A percentile compares a stretch with the other conserved stretches of the same genome.
These are phyloP conservation scores for Oryzias javanicus DNA, from an alignment of 2,113 vertebrate genomes.

Conservation along the genomic window DNA sequence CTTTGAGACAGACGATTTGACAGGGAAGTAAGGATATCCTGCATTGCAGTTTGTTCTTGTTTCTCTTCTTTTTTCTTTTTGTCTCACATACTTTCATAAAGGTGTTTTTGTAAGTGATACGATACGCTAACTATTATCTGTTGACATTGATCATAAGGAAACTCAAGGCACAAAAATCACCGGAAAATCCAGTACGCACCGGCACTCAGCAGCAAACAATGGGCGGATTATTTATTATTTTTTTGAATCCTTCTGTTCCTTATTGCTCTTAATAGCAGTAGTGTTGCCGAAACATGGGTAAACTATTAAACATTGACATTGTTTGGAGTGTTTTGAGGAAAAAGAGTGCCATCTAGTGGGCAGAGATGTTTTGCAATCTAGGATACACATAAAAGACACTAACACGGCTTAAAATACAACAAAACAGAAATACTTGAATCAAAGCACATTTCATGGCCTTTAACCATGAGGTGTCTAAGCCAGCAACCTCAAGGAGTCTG, in stretches of 20 bases:
- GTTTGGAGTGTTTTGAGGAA: neutral
- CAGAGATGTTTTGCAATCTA: neutral
- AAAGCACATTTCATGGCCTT: constrained; percentile 48
- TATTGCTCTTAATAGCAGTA: constrained; percentile 9
- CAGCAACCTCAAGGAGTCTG: constrained; percentile 41
- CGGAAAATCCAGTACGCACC: constrained; percentile 8
- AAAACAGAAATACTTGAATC: constrained; percentile 3
- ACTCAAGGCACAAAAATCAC: constrained; percentile 35
- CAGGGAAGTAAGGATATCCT: constrained; percentile 27
- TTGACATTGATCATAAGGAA: constrained; percentile 24
- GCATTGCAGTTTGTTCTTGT: constrained; percentile 8
- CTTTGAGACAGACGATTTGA: constrained; percentile 42
- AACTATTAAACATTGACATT: neutral
- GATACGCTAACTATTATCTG: constrained; percentile 38
- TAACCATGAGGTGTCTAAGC: constrained; percentile 22
- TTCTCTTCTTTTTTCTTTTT: neutral
- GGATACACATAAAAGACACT: neutral
- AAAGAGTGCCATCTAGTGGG: constrained; percentile 37
- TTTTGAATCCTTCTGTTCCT: neutral
- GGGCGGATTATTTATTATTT: no score
- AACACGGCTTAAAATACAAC: neutral
- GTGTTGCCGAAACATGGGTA: neutral
- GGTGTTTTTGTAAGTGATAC: constrained; percentile 2
- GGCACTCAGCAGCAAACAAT: neutral
- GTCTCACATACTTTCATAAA: constrained; percentile 3